Percentiles rank a stretch among this genome's conserved stretches.
These are phyloP conservation scores for Ariolimax columbianus DNA, from an alignment of 2,888 invertebrate species.

Conservation along the genomic window DNA sequence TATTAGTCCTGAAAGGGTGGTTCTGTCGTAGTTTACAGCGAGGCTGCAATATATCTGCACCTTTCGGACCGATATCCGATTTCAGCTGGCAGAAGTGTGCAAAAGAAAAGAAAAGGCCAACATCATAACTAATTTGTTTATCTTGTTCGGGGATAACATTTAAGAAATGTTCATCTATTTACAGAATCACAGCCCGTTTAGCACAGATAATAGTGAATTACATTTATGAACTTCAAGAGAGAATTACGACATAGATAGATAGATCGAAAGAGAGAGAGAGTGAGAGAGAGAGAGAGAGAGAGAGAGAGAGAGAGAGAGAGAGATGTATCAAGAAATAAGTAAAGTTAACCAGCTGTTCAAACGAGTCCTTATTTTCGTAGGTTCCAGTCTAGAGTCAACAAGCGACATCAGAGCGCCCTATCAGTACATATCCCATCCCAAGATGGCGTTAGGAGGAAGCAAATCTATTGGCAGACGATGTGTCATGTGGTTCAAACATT, in stretches of 20 bases:
- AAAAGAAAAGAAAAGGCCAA: too few species aligned
- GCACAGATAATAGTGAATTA: too few species aligned
- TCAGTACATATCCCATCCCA: not conserved
- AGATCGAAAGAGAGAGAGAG: not conserved
- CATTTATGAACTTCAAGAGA: too few species aligned
- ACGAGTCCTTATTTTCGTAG: not conserved
- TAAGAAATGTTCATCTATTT: too few species aligned
- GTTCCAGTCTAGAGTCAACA: not conserved
- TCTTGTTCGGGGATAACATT: too few species aligned
- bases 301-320: not conserved
- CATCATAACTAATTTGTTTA: too few species aligned
- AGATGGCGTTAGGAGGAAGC: not conserved
- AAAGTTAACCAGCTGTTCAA: not conserved
- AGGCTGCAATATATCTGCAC: too few species aligned
- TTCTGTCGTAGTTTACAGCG: too few species aligned
- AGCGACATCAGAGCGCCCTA: not conserved
- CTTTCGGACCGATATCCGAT: too few species aligned
- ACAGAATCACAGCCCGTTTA: too few species aligned
- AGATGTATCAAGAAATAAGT: not conserved
- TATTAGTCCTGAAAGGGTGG: too few species aligned
- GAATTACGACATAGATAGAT: not conserved
- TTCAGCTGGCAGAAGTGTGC: too few species aligned
- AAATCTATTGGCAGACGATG: not conserved
- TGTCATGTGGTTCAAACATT: slow-evolving; percentile 11
- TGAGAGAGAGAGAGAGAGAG: not conserved